Percentiles rank a stretch among this genome's conserved stretches.
phyloP scores from a whole-genome alignment of 2,113 vertebrate genomes.

The Actenoides hombroni region DNA sequence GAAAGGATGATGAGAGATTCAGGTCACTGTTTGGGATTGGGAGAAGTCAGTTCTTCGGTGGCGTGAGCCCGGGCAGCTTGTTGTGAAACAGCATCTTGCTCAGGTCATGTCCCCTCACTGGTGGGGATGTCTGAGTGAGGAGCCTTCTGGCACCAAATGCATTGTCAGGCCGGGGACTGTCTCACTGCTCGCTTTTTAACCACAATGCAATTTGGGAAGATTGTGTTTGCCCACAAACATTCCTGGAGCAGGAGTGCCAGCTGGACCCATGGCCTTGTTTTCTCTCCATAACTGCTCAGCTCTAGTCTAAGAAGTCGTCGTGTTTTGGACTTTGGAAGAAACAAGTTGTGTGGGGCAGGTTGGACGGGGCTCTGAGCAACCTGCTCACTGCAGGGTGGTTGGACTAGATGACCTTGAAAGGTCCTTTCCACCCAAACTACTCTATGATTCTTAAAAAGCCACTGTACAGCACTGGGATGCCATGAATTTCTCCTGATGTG shows the following conservation, averaged over 20 bases:
- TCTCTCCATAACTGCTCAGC: not conserved
- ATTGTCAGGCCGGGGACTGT: not conserved
- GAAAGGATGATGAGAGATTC: too few relatives aligned
- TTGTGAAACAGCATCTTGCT: not conserved
- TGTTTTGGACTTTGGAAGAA: not conserved
- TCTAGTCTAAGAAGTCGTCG: not conserved
- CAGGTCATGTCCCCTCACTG: rapidly evolving
- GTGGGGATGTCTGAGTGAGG: not conserved
- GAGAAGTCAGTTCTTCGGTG: not conserved
- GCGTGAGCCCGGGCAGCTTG: rapidly evolving
- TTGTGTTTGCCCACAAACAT: not conserved
- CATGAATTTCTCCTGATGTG: not conserved
- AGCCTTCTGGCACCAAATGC: not conserved
- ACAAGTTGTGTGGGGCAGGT: not conserved
- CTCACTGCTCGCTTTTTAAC: not conserved
- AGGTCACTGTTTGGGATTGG: rapidly evolving
- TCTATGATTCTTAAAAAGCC: not conserved
- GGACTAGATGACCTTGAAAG: not conserved
- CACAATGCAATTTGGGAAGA: not conserved
- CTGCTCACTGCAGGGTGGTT: not conserved
- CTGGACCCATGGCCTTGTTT: rapidly evolving
- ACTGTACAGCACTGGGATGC: not conserved
- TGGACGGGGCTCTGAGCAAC: not conserved
- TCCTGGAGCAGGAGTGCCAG: not conserved
- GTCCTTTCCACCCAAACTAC: not conserved